Evolutionary conservation across 2,888 invertebrate genomes (phyloP), one percentile per base, ranked within the genome.

Genomic region (Apamea monoglypha): DNA sequence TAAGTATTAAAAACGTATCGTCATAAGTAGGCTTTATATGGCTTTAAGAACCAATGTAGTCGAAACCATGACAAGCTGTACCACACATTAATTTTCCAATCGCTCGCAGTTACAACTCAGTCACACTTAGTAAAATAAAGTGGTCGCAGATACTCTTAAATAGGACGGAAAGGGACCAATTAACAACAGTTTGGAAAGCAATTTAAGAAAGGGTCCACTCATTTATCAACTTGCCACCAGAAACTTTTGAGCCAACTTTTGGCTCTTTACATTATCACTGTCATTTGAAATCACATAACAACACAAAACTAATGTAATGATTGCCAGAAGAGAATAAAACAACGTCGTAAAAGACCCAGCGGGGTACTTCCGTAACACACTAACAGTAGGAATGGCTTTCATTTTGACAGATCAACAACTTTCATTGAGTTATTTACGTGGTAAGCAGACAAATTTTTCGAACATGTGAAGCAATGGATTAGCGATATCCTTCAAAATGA

Each of bases 141-240:
- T 16, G 18, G 8, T 50, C 36, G 21, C 53, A 67, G 32, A 69
- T 66, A 70, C 56, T 56, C 29, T 61, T 40, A 69, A 78, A 78
- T 59, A 70, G 66, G 63, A 66, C 32, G 66, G 56, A 78, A 64
- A 70, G 21, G 79, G 85, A 79, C 69, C 83, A 86, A 82, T 86
- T 86, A 86, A 76, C 79, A 85, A 29, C 83, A 82, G 83, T 83
- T 82, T 53, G 47, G 18, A 71, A 79, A 85, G 79, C 76, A 76
- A 85, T 82, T 86, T 76, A 83, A 76, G 71, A 29, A 73, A 85
- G 64, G 56, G 32, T 66, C 29, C 40, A 72, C 50, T 76, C 76
- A 79, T 86, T 86, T 83, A 79, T 85, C 76, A 69, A 79, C 64
- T 72, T 72, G 47, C 53, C 64, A 72, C 83, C 68, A 61, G 61